Percentiles rank a stretch among this genome's conserved stretches.
phyloP scores from a whole-genome alignment of 2,888 invertebrate genomes.

The Pantelozetes paolii region DNA sequence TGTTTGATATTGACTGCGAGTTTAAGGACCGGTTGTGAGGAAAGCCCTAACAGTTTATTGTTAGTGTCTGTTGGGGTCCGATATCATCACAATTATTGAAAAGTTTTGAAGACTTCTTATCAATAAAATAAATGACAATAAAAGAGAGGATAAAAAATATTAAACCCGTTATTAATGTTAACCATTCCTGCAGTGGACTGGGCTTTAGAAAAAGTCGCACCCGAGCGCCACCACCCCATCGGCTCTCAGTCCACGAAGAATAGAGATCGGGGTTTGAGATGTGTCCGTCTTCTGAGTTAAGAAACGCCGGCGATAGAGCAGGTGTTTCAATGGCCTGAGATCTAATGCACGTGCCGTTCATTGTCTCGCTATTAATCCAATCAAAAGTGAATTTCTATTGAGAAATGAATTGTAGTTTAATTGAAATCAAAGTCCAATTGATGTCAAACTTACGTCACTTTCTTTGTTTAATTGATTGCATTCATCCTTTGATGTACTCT shows the following conservation, averaged over 20 bases:
- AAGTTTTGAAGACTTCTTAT: conserved; percentile 45
- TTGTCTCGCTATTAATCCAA: conserved; percentile 47
- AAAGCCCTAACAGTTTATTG: background rate
- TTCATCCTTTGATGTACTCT: background rate
- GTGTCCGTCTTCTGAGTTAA: conserved; percentile 34
- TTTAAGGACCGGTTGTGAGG: background rate
- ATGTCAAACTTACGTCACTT: background rate
- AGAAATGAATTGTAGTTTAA: background rate
- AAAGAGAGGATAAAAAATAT: conserved; percentile 45
- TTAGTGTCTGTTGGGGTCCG: background rate
- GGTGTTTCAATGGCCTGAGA: conserved; percentile 44
- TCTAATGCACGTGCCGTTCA: conserved; percentile 45
- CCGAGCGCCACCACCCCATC: conserved; percentile 66
- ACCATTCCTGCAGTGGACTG: conserved; percentile 43
- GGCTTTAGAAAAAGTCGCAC: conserved; percentile 70
- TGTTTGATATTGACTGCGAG: too few species aligned
- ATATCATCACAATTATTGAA: conserved; percentile 37
- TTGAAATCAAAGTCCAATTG: background rate
- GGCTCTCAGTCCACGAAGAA: conserved; percentile 84
- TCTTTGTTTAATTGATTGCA: background rate
- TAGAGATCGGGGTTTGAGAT: conserved; percentile 61
- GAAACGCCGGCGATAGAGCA: conserved; percentile 46
- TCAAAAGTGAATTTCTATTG: conserved; percentile 46
- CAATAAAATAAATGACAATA: conserved; percentile 44
- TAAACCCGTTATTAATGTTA: conserved; percentile 45